phyloP scores from a whole-genome alignment of 2,113 vertebrate genomes.

The Plecturocebus donacophilus region DNA sequence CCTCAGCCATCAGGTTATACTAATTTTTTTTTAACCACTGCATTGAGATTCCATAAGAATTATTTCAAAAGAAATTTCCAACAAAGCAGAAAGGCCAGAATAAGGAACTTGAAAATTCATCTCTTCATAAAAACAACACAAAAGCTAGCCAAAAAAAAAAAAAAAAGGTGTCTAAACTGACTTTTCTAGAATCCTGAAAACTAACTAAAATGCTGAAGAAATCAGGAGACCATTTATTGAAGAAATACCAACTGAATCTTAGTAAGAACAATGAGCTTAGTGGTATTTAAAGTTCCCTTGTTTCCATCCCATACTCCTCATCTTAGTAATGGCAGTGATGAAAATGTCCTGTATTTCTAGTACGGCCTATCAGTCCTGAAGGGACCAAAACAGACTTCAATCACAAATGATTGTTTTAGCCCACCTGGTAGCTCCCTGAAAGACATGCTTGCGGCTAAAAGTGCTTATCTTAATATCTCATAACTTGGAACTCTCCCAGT shows the following conservation, averaged over 20 bases:
- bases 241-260: neutral
- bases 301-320: too few relatives aligned
- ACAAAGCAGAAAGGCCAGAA: neutral
- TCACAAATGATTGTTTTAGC: neutral
- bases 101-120: neutral
- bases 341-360: neutral
- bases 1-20: neutral
- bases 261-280: neutral
- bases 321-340: neutral
- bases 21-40: neutral
- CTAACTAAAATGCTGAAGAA: neutral
- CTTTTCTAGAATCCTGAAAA: neutral
- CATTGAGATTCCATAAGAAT: neutral
- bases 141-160: neutral
- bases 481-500: neutral
- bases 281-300: neutral
- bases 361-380: neutral
- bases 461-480: neutral
- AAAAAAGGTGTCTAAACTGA: neutral
- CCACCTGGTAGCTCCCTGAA: neutral
- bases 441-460: neutral
- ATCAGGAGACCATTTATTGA: neutral
- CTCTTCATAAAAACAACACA: neutral
- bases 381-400: neutral
- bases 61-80: constrained; percentile 2